These are phyloP conservation scores for Bergia sp. DNA, from an alignment of 92 coral and sea anemone species.

Conservation along the genomic window DNA sequence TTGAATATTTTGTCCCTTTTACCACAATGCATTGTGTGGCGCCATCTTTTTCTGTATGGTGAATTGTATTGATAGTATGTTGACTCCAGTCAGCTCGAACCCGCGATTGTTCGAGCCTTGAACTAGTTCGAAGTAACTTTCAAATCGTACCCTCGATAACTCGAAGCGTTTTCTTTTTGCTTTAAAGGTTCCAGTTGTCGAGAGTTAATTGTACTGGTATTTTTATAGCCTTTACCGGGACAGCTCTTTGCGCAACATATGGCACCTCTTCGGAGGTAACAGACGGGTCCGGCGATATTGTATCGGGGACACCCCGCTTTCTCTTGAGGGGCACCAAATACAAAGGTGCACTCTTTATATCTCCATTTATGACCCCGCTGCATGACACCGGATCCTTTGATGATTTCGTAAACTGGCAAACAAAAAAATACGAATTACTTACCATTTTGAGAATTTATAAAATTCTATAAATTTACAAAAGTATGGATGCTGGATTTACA, in stretches of 20 bases:
- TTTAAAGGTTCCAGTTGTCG: too few relatives aligned
- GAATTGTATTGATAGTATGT: too few relatives aligned
- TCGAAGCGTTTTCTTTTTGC: not conserved
- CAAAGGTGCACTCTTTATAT: not conserved
- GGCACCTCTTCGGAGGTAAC: not conserved
- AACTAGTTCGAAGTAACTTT: too few relatives aligned
- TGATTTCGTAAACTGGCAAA: constrained; percentile 3
- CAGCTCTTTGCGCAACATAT: not conserved
- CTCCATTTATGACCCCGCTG: not conserved
- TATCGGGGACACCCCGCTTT: not conserved
- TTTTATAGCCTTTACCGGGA: not conserved
- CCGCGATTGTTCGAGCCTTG: too few relatives aligned
- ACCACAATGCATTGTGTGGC: too few relatives aligned
- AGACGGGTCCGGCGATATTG: not conserved
- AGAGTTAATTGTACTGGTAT: too few relatives aligned
- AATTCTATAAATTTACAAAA: not conserved
- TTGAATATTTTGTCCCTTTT: too few relatives aligned
- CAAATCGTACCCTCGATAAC: too few relatives aligned
- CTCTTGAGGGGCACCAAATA: not conserved
- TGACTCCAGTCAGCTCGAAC: too few relatives aligned
- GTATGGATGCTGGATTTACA: not conserved
- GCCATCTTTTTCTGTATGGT: too few relatives aligned
- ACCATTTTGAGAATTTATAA: not conserved
- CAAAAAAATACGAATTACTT: not conserved
- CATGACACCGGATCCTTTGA: constrained; percentile 1